A percentile compares a stretch with the other conserved stretches of the same genome.
Evolutionary conservation across 2,888 invertebrate genomes (phyloP).

Genomic region (Caenorhabditis sulstoni): DNA sequence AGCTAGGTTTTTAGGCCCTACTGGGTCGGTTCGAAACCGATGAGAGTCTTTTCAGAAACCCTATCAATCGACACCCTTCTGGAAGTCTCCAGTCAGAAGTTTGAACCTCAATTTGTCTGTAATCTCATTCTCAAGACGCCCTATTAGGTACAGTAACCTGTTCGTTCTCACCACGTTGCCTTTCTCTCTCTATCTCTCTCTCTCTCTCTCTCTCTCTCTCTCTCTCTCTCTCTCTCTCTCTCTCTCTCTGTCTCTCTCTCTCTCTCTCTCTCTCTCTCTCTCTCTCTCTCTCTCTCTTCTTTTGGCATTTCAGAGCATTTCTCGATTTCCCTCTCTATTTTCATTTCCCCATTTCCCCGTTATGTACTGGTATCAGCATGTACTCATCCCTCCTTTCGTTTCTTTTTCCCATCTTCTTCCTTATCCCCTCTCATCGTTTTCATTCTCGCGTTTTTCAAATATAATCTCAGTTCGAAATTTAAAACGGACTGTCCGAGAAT

Average conservation of each 20-base stretch:
- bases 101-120: conserved; percentile 24
- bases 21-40: too few species aligned
- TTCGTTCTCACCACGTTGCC: conserved; percentile 36
- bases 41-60: conserved; percentile 47
- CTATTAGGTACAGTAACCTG: conserved; percentile 4
- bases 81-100: conserved; percentile 70
- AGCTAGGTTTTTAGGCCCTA: too few species aligned
- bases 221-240: background rate
- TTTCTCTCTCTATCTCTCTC: conserved; percentile 27
- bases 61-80: conserved; percentile 59
- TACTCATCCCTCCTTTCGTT: conserved; percentile 5
- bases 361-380: conserved; percentile 46
- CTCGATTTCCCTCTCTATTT: background rate
- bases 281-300: background rate
- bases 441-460: too few species aligned
- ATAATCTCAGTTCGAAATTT: too few species aligned
- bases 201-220: background rate
- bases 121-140: too few species aligned
- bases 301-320: too few species aligned
- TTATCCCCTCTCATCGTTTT: background rate
- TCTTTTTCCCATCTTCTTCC: background rate
- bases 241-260: background rate
- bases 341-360: conserved; percentile 30
- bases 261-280: conserved; percentile 22
- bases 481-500: too few species aligned